Evolutionary conservation across 2,888 invertebrate genomes (phyloP).

Genomic region (Caenorhabditis zanzibari): DNA sequence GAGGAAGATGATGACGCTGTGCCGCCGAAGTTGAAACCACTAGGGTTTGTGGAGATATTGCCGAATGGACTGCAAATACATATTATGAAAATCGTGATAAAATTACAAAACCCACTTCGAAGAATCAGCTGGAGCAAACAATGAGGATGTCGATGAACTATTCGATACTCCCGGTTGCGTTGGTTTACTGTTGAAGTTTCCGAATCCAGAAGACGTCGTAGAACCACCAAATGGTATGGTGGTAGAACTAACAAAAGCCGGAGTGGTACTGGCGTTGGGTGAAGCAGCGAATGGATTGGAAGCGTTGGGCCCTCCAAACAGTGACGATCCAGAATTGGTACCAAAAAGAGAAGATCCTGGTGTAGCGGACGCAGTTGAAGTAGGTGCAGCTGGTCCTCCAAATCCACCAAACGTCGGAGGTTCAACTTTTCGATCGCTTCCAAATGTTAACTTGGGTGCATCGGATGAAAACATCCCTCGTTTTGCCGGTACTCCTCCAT

Average conservation of each 20-base stretch:
- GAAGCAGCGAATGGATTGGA: neutral
- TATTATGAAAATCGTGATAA: neutral
- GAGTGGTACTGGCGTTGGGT: neutral
- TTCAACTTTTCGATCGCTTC: conserved; percentile 21
- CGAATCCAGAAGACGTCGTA: conserved; percentile 30
- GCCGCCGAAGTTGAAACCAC: conserved; percentile 44
- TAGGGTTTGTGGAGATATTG: neutral
- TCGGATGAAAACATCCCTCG: conserved; percentile 31
- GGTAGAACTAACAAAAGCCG: neutral
- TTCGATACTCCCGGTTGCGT: conserved; percentile 52
- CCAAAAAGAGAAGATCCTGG: conserved; percentile 17
- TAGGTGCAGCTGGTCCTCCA: conserved; percentile 11
- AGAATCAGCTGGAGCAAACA: conserved; percentile 48
- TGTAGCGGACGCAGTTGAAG: conserved; percentile 15
- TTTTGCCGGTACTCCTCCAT: conserved; percentile 32
- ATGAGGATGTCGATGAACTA: conserved; percentile 59
- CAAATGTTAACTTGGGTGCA: conserved; percentile 35
- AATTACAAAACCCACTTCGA: conserved; percentile 44
- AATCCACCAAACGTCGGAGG: conserved; percentile 44
- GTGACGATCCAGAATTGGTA: neutral
- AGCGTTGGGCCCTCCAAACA: neutral
- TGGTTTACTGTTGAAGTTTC: conserved; percentile 17
- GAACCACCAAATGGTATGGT: conserved; percentile 25
- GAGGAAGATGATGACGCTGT: neutral
- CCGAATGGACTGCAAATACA: conserved; percentile 61